Percentiles rank a stretch among this genome's conserved stretches.
Conservation (phyloP, 1,140 invertebrate genomes). For the Cyclargus thomasi region DNA sequence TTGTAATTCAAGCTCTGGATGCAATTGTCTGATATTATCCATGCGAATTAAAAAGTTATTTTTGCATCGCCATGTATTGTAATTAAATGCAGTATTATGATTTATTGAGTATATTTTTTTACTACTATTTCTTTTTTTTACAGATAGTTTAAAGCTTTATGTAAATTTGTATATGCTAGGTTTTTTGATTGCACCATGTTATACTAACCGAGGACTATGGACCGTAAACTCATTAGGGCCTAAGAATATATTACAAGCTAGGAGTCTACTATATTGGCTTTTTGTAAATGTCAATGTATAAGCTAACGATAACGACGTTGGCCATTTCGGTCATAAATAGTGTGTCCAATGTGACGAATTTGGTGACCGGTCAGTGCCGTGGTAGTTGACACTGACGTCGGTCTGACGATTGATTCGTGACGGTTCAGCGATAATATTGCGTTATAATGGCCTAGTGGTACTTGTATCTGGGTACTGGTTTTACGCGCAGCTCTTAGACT, state of each 20-base stretch:
- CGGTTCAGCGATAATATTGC: conserved; percentile 31
- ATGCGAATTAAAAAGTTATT: not conserved
- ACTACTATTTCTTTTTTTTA: too few species aligned
- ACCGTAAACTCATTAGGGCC: too few species aligned
- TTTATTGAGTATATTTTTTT: too few species aligned
- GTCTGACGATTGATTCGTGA: conserved; percentile 49
- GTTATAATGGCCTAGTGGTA: not conserved
- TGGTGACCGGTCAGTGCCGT: conserved; percentile 46
- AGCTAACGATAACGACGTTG: not conserved
- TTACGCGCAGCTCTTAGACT: too few species aligned
- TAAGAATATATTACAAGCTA: too few species aligned
- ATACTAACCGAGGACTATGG: too few species aligned
- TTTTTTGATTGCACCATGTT: too few species aligned
- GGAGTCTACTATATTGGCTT: too few species aligned
- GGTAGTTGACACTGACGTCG: conserved; percentile 34
- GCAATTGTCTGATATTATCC: conserved; percentile 3
- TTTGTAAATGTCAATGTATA: not conserved
- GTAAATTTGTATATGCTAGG: too few species aligned
- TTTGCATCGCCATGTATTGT: not conserved
- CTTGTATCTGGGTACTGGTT: not conserved
- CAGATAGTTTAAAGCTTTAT: too few species aligned
- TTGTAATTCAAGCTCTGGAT: not conserved
- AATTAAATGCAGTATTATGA: not conserved
- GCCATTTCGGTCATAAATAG: not conserved
- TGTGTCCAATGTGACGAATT: conserved; percentile 26